Conservation (phyloP, 2,888 invertebrate species). For the Drosophila testacea region DNA sequence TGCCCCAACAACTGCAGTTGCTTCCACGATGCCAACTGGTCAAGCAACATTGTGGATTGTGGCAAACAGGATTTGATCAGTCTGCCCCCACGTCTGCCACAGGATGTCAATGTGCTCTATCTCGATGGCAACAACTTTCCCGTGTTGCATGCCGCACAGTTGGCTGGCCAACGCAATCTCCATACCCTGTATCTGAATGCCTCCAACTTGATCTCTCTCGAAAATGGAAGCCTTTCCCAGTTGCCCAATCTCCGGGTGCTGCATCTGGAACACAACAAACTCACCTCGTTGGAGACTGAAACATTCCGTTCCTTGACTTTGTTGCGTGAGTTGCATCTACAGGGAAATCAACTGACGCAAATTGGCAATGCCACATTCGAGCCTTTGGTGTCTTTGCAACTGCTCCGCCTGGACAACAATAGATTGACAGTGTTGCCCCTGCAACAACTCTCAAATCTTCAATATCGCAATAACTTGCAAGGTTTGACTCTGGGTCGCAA, state of each 20-base stretch:
- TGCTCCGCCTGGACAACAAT: slow-evolving; percentile 94
- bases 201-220: slow-evolving; percentile 93
- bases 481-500: slow-evolving; percentile 93
- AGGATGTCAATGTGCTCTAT: slow-evolving; percentile 97
- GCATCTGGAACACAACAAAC: slow-evolving; percentile 94
- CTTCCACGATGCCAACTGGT: slow-evolving; percentile 97
- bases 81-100: slow-evolving; percentile 92
- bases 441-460: slow-evolving; percentile 88
- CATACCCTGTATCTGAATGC: slow-evolving; percentile 93
- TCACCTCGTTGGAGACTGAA: slow-evolving; percentile 91
- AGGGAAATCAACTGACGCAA: slow-evolving; percentile 92
- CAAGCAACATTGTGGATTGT: slow-evolving; percentile 96
- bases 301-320: slow-evolving; percentile 93
- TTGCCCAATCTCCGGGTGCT: slow-evolving; percentile 91
- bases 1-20: slow-evolving; percentile 97
- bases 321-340: slow-evolving; percentile 93
- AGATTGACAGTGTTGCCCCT: slow-evolving; percentile 92
- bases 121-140: slow-evolving; percentile 93
- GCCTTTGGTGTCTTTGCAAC: slow-evolving; percentile 91
- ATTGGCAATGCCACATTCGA: slow-evolving; percentile 93
- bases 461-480: slow-evolving; percentile 87
- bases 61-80: slow-evolving; percentile 87
- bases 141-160: slow-evolving; percentile 93
- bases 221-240: slow-evolving; percentile 96
- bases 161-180: slow-evolving; percentile 96